phyloP scores from a whole-genome alignment of 2,888 invertebrate species.

The Deilephila elpenor region DNA sequence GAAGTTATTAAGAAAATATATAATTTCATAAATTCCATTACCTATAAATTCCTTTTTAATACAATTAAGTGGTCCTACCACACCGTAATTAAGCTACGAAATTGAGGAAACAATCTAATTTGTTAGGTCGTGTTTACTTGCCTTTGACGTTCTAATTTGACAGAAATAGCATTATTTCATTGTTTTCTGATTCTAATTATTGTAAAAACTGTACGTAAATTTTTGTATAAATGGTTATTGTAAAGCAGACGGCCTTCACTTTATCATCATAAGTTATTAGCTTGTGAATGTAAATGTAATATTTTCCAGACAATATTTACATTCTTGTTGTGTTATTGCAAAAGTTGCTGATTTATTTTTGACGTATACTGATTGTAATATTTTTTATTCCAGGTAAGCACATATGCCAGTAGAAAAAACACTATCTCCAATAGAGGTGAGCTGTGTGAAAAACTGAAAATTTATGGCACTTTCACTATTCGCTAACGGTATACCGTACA shows the following conservation, averaged over 20 bases:
- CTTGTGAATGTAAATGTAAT: not conserved
- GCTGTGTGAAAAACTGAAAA: slow-evolving; percentile 28
- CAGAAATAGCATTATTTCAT: no score
- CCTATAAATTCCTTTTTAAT: no score
- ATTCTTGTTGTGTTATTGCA: not conserved
- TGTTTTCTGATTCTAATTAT: no score
- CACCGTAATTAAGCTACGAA: no score
- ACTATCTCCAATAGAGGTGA: slow-evolving; percentile 16
- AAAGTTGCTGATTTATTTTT: not conserved
- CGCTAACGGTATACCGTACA: slow-evolving; percentile 9
- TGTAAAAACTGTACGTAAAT: no score
- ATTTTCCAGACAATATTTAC: not conserved
- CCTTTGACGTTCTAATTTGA: no score
- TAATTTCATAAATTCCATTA: no score
- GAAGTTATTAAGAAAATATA: no score
- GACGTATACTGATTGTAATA: not conserved
- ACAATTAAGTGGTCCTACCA: no score
- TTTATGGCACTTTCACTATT: slow-evolving; percentile 29
- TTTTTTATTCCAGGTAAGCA: slow-evolving; percentile 30
- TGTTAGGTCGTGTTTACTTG: no score
- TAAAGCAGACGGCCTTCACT: not conserved
- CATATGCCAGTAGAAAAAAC: not conserved
- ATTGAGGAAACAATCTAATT: no score
- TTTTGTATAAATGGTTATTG: not conserved
- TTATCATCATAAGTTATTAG: not conserved